Evolutionary conservation across 2,797 vertebrate genomes (phyloP).

Genomic region (Champsocephalus gunnari): DNA sequence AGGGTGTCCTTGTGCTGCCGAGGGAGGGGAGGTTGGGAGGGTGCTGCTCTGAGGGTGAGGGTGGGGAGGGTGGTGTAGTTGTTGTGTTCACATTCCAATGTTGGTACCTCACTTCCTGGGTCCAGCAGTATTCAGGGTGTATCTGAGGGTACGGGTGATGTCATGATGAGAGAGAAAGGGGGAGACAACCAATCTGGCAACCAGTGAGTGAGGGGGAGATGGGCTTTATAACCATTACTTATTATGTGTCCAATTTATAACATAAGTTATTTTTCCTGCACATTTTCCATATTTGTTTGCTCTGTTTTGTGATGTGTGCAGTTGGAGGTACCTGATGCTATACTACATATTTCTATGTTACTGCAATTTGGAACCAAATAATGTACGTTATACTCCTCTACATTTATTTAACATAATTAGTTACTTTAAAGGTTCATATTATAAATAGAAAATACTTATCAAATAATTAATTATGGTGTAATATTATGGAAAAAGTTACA

Average conservation of each 20-base stretch:
- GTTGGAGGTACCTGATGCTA: too few relatives aligned
- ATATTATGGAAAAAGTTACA: too few relatives aligned
- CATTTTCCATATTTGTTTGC: background rate
- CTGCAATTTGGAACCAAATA: too few relatives aligned
- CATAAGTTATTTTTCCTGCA: background rate
- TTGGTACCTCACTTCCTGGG: conserved; percentile 82
- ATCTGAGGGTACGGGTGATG: conserved; percentile 80
- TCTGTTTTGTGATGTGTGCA: background rate
- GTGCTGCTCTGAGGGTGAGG: background rate
- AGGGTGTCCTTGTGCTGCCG: conserved; percentile 61
- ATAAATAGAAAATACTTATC: too few relatives aligned
- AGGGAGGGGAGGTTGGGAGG: conserved; percentile 7
- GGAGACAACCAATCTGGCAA: conserved; percentile 44
- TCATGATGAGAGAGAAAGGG: conserved; percentile 73
- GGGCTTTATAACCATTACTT: background rate
- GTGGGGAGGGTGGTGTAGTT: background rate
- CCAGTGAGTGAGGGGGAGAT: background rate
- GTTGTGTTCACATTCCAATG: conserved; percentile 79
- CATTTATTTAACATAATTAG: too few relatives aligned
- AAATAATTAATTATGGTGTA: too few relatives aligned
- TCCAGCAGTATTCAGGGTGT: conserved; percentile 71
- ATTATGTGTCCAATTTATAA: background rate
- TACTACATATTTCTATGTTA: too few relatives aligned
- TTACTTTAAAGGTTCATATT: too few relatives aligned
- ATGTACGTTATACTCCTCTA: too few relatives aligned